A percentile compares a stretch with the other conserved stretches of the same genome.
phyloP scores from a whole-genome alignment of 2,797 vertebrate genomes.

The Danionella dracula region DNA sequence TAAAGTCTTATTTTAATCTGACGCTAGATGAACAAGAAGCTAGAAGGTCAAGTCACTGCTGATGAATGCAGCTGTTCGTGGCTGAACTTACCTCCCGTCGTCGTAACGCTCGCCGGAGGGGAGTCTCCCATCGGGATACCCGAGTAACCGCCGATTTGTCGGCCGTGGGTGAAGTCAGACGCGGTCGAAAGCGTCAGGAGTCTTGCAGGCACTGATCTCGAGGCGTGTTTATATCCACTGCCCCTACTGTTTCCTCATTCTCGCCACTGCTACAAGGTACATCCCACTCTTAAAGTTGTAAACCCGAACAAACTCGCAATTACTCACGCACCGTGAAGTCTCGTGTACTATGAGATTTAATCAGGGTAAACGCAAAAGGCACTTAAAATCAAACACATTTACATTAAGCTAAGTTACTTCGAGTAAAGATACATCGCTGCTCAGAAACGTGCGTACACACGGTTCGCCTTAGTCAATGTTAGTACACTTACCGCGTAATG shows the following conservation, averaged over 20 bases:
- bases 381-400: no score
- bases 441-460: no score
- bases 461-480: no score
- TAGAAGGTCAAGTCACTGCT: no score
- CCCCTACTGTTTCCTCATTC: slow-evolving; percentile 50
- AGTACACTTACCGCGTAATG: no score
- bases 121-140: slow-evolving; percentile 13
- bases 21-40: no score
- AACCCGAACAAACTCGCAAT: neutral
- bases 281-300: slow-evolving; percentile 40
- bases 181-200: neutral
- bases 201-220: neutral
- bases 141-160: neutral
- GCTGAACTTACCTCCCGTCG: neutral
- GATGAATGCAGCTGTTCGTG: neutral
- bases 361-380: no score
- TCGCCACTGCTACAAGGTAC: slow-evolving; percentile 19
- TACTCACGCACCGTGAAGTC: no score
- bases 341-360: no score
- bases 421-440: no score
- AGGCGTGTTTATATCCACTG: neutral
- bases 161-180: neutral
- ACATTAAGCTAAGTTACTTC: no score
- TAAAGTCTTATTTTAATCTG: no score
- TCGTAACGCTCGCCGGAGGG: rapidly evolving